A percentile compares a stretch with the other conserved stretches of the same genome.
Evolutionary conservation across 2,797 vertebrate genomes (phyloP).

Genomic region (Pelochelys cantorii): DNA sequence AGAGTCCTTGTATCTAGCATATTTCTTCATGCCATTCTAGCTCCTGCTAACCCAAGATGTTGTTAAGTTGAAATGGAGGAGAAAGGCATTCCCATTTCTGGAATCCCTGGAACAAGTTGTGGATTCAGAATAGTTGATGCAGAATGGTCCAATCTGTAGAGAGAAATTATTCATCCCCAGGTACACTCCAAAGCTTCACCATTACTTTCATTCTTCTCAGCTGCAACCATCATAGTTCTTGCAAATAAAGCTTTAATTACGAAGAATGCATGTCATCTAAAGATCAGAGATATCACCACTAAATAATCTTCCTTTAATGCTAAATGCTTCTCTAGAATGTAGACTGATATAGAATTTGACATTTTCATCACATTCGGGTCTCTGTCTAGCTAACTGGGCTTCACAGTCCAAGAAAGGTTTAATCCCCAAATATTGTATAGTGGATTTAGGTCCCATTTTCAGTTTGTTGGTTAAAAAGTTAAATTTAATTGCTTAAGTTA

Average conservation of each 20-base stretch:
- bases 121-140: background rate
- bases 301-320: background rate
- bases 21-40: background rate
- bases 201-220: background rate
- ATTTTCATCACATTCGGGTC: constrained; percentile 9
- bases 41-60: background rate
- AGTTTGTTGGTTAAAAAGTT: constrained; percentile 70
- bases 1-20: background rate
- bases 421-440: constrained; percentile 69
- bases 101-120: background rate
- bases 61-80: background rate
- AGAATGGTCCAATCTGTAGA: background rate
- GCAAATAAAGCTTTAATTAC: constrained; percentile 13
- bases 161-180: background rate
- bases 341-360: constrained; percentile 26
- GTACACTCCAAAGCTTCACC: accelerated
- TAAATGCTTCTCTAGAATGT: background rate
- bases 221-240: background rate
- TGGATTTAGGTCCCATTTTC: constrained; percentile 68
- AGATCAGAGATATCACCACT: constrained; percentile 23
- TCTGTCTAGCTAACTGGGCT: constrained; percentile 31
- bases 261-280: constrained; percentile 7
- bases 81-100: background rate
- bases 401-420: constrained; percentile 53
- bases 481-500: constrained; percentile 65